Conservation (phyloP, 2,888 invertebrate genomes). For the Sclerodermus sp. region DNA sequence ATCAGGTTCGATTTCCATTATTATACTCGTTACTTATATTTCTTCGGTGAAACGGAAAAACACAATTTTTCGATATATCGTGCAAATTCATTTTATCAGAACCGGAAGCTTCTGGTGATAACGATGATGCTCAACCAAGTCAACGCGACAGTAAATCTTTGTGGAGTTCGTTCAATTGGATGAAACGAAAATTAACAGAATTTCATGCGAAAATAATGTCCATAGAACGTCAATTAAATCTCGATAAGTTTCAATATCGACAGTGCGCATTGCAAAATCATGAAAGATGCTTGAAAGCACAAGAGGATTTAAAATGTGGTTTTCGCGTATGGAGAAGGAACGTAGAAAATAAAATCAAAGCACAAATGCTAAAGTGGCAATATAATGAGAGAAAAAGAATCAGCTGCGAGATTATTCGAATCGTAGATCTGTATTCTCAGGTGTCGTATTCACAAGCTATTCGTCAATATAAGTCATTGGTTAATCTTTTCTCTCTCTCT, state of each 20-base stretch:
- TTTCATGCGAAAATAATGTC: conserved; percentile 23
- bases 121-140: conserved; percentile 21
- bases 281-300: conserved; percentile 15
- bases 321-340: conserved; percentile 18
- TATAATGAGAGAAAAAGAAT: conserved; percentile 19
- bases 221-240: conserved; percentile 20
- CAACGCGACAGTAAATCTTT: conserved; percentile 11
- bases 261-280: conserved; percentile 14
- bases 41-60: too few species aligned
- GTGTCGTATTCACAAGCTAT: conserved; percentile 1
- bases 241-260: conserved; percentile 15
- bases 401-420: conserved; percentile 21
- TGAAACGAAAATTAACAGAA: conserved; percentile 23
- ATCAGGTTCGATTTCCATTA: too few species aligned
- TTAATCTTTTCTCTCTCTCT: background rate
- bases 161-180: conserved; percentile 22
- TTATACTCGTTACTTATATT: too few species aligned
- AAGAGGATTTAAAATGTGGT: conserved; percentile 17
- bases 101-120: conserved; percentile 27
- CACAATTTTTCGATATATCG: too few species aligned
- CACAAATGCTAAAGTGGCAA: conserved; percentile 19
- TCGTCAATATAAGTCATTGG: background rate
- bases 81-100: background rate
- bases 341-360: conserved; percentile 16
- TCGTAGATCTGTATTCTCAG: conserved; percentile 23